These are phyloP conservation scores for Cydia splendana DNA, from an alignment of 1,140 invertebrate genomes.

Conservation along the genomic window DNA sequence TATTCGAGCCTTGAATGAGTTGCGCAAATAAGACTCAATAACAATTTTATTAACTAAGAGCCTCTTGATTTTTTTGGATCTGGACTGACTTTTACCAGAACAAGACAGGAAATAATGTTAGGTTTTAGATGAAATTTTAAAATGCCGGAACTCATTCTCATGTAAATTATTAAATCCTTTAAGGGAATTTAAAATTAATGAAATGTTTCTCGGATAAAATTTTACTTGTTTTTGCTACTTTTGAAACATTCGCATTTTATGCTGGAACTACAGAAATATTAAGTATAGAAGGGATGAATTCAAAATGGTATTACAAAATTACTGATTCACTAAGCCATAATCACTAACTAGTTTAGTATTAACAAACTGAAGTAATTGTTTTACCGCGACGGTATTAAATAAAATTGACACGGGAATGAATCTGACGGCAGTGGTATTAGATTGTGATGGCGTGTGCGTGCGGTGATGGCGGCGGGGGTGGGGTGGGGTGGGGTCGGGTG, in stretches of 20 bases:
- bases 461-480: conserved; percentile 35
- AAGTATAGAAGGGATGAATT: not conserved
- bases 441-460: not conserved
- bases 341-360: too few relatives aligned
- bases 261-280: too few relatives aligned
- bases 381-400: not conserved
- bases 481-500: conserved; percentile 44
- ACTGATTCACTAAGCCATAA: not conserved
- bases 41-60: too few relatives aligned
- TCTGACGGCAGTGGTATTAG: not conserved
- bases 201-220: too few relatives aligned
- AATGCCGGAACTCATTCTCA: not conserved
- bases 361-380: too few relatives aligned
- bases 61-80: too few relatives aligned
- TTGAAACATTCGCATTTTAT: too few relatives aligned
- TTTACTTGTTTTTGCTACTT: too few relatives aligned
- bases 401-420: conserved; percentile 5
- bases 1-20: too few relatives aligned
- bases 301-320: not conserved
- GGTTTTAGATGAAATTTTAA: not conserved
- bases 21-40: too few relatives aligned
- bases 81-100: not conserved
- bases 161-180: not conserved
- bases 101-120: not conserved
- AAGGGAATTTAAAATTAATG: too few relatives aligned